A percentile compares a stretch with the other conserved stretches of the same genome.
These are phyloP conservation scores for Arvicanthis niloticus DNA, from an alignment of 2,113 vertebrate species.

Conservation along the genomic window DNA sequence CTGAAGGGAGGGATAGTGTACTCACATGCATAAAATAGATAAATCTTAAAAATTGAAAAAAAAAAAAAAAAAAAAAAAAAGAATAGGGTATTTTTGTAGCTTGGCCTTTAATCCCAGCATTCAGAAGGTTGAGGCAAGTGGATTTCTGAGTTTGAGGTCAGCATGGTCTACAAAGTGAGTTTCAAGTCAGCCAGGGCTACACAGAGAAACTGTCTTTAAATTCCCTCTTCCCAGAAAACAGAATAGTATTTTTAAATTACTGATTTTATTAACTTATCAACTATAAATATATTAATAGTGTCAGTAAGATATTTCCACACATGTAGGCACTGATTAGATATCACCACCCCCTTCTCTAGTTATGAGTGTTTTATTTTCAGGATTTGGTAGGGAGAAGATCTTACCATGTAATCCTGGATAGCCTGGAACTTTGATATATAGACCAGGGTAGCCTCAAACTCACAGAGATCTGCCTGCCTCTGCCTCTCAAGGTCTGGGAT, in stretches of 20 bases:
- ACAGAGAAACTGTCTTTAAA: not conserved
- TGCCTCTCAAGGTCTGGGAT: not conserved
- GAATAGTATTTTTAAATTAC: not conserved
- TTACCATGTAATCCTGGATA: not conserved
- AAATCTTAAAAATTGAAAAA: not conserved
- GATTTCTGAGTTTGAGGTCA: not conserved
- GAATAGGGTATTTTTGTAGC: not conserved
- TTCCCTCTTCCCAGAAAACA: not conserved
- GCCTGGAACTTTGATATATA: not conserved
- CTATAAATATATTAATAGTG: not conserved
- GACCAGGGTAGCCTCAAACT: not conserved
- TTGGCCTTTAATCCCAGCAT: not conserved
- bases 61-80: not conserved
- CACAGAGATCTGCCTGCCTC: not conserved
- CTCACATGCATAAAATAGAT: too few relatives aligned
- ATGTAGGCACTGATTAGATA: not conserved
- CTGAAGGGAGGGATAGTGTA: too few relatives aligned
- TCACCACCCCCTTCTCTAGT: not conserved
- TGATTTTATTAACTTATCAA: not conserved
- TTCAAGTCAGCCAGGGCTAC: not conserved
- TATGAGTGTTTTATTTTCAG: not conserved
- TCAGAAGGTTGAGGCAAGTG: not conserved
- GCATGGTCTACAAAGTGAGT: not conserved
- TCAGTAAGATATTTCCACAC: not conserved
- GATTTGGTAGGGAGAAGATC: not conserved